These are phyloP conservation scores for Epiblema foenella DNA, from an alignment of 2,888 invertebrate genomes.

Conservation along the genomic window DNA sequence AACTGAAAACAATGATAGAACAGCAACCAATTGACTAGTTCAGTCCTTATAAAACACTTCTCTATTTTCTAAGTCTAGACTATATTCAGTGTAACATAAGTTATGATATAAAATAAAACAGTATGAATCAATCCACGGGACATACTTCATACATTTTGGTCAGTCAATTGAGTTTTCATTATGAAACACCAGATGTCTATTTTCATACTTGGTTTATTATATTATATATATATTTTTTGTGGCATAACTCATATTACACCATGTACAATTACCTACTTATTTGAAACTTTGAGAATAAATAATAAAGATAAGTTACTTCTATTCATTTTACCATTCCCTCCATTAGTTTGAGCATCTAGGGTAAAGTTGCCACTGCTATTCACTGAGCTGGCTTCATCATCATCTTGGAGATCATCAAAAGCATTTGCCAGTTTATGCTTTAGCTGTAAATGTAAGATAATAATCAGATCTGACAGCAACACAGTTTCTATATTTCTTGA, in stretches of 20 bases:
- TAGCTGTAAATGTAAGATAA: conserved; percentile 76
- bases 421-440: conserved; percentile 86
- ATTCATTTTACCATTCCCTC: conserved; percentile 49
- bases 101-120: too few species aligned
- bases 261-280: background rate
- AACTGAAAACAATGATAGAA: too few species aligned
- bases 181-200: background rate
- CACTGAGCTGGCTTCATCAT: conserved; percentile 87
- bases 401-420: conserved; percentile 88
- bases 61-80: too few species aligned
- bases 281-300: background rate
- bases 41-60: too few species aligned
- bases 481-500: too few species aligned
- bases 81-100: too few species aligned
- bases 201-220: background rate
- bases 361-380: conserved; percentile 83
- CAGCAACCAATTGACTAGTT: too few species aligned
- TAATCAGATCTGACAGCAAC: background rate
- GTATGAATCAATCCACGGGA: too few species aligned
- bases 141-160: too few species aligned
- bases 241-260: too few species aligned
- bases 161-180: background rate
- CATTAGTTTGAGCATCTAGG: conserved; percentile 70
- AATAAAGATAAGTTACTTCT: background rate
- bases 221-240: too few species aligned